These are phyloP conservation scores for Terebella lapidaria DNA, from an alignment of 2,888 invertebrate species.

Conservation along the genomic window DNA sequence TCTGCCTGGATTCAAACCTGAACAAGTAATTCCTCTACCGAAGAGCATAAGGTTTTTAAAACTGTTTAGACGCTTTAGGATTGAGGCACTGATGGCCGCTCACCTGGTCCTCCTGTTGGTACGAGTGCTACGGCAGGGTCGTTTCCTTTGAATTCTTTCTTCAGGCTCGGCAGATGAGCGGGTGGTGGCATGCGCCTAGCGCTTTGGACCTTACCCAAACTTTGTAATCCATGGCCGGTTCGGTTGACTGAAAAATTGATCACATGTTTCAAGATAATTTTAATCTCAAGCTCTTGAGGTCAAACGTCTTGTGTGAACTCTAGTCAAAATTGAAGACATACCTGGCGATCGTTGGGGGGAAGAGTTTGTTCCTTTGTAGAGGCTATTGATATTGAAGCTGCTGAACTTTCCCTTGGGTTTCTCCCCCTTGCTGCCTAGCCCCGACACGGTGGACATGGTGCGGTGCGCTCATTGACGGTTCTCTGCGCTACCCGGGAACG, in stretches of 20 bases:
- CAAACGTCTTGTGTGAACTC: background rate
- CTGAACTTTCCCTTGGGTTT: conserved; percentile 93
- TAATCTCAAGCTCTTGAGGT: too few relatives aligned
- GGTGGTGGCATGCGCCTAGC: conserved; percentile 83
- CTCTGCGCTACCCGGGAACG: conserved; percentile 68
- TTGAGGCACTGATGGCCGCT: too few relatives aligned
- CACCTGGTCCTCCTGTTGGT: conserved; percentile 65
- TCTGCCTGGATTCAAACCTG: too few relatives aligned
- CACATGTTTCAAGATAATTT: background rate
- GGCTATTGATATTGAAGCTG: conserved; percentile 95
- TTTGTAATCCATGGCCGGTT: conserved; percentile 90
- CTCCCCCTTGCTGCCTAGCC: conserved; percentile 76
- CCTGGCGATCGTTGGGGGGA: conserved; percentile 54
- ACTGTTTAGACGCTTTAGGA: too few relatives aligned
- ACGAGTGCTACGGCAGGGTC: conserved; percentile 74
- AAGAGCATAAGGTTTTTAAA: too few relatives aligned
- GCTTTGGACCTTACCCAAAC: conserved; percentile 98
- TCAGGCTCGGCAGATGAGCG: conserved; percentile 96
- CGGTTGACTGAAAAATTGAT: background rate
- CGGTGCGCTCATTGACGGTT: conserved; percentile 80
- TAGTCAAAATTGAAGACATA: conserved; percentile 4
- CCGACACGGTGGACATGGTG: conserved; percentile 95
- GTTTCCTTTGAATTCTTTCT: conserved; percentile 82
- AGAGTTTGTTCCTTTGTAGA: conserved; percentile 68
- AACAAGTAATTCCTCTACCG: too few relatives aligned